A percentile compares a stretch with the other conserved stretches of the same genome.
phyloP scores from a whole-genome alignment of 2,113 vertebrate species.

The Bubo blakistoni region DNA sequence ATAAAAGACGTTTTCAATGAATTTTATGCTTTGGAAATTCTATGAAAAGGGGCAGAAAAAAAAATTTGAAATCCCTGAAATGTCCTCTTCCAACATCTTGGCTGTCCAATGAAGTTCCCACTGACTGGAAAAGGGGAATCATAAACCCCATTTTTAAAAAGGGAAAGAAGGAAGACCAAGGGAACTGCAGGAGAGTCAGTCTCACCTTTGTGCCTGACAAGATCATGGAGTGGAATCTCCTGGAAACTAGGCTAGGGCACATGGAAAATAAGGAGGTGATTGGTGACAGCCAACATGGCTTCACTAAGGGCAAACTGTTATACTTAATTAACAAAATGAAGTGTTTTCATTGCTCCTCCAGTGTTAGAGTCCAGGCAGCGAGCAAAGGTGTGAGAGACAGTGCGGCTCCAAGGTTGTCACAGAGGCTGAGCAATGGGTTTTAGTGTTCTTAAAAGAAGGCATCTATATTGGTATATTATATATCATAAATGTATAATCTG shows the following conservation, averaged over 20 bases:
- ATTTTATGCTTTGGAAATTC: neutral
- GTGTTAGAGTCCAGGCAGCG: neutral
- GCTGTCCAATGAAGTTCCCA: too few relatives aligned
- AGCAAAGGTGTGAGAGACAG: neutral
- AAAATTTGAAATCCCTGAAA: neutral
- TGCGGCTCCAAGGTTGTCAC: rapidly evolving
- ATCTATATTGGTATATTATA: neutral
- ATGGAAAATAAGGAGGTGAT: too few relatives aligned
- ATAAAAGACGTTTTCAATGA: neutral
- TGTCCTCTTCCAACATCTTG: neutral
- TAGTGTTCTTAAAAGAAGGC: neutral
- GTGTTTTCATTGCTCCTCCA: neutral
- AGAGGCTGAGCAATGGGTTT: neutral
- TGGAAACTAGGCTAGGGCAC: too few relatives aligned
- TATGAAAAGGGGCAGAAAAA: neutral
- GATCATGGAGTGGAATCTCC: too few relatives aligned
- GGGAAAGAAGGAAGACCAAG: too few relatives aligned
- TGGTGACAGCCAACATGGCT: too few relatives aligned
- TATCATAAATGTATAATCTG: neutral
- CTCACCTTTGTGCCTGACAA: too few relatives aligned
- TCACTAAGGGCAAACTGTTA: neutral
- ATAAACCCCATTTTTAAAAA: too few relatives aligned
- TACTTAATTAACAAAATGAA: neutral
- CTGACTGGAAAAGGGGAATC: too few relatives aligned
- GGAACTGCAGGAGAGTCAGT: too few relatives aligned